Evolutionary conservation across 2,797 vertebrate species (phyloP), one percentile per base, ranked within the genome.

Genomic region (Poliocrania exsul): DNA sequence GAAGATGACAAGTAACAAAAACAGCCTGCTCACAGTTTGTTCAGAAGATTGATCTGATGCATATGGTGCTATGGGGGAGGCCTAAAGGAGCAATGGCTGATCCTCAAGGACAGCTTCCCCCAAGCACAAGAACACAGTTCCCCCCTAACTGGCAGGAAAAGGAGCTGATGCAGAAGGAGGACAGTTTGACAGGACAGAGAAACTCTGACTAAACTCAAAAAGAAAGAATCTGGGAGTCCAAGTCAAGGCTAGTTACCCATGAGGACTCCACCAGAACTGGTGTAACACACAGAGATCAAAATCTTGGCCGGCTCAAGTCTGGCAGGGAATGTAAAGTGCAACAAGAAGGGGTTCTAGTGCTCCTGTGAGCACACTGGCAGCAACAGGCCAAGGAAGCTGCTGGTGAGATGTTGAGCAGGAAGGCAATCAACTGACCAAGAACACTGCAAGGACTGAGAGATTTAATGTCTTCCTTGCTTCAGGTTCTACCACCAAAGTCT

Each of bases 31-130:
- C 21, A 20, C 19, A 54, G 42, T 37, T 54, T 77, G 40, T 51
- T 60, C 51, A 77, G 46, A 60, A 56, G 70, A 70, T 28, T 60
- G 40, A 53, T 67, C 49, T 58, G 38, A 50, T 9, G 33, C 12
- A 40, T n/a, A 33, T 0, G 1, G 46, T 25, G 24, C 37, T 9
- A 5, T 0, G 0, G 29, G 11, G 37, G 26, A 53, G 6, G 5
- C 6, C 44, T 80, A 67, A 67, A 60, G 38, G 42, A 79, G 47
- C 37, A 87, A 29, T 1, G 2, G 24, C 14, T 33, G 50, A 61
- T 51, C 35, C 58, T 33, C 50, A 69, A 47, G 49, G 35, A 80
- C n/a, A 74, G 24, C 16, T 37, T 70, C 21, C 24, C 18, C 18
- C 56, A 44, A 35, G 23, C 31, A 16, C 53, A 51, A 50, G 54